phyloP scores from a whole-genome alignment of 2,113 vertebrate genomes.

The Dicrurus megarhynchus region DNA sequence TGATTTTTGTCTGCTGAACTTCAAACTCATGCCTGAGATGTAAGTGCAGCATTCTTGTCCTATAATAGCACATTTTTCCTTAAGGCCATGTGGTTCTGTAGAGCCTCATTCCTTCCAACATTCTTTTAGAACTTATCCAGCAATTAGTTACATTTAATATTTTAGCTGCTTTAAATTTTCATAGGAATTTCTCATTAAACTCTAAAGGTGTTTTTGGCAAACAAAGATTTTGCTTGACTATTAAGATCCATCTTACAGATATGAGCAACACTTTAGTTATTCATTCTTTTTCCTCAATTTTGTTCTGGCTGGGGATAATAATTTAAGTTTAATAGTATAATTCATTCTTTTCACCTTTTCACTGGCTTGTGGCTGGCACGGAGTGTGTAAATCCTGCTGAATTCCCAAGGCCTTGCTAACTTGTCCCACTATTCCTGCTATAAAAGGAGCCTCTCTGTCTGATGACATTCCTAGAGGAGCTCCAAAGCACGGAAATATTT shows the following conservation, averaged over 20 bases:
- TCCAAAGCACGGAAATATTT: background rate
- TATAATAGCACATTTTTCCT: background rate
- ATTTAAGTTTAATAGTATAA: background rate
- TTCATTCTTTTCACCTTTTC: background rate
- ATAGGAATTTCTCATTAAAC: background rate
- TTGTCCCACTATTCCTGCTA: background rate
- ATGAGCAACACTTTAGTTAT: background rate
- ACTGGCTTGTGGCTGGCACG: background rate
- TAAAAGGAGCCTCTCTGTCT: fast-evolving
- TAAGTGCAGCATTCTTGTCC: background rate
- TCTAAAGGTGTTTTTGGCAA: background rate
- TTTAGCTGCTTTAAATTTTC: background rate
- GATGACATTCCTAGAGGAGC: background rate
- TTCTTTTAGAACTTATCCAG: background rate
- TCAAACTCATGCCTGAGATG: background rate
- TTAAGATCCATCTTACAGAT: background rate
- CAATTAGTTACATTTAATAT: background rate
- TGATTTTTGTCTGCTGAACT: background rate
- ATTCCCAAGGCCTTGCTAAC: background rate
- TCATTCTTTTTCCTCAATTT: background rate
- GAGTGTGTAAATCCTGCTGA: background rate
- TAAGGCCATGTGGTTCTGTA: background rate
- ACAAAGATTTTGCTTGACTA: background rate
- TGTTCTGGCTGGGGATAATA: background rate
- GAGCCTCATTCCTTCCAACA: background rate